Evolutionary conservation across 2,113 vertebrate species (phyloP), one percentile per base, ranked within the genome.

Genomic region (Puffinus mauretanicus): DNA sequence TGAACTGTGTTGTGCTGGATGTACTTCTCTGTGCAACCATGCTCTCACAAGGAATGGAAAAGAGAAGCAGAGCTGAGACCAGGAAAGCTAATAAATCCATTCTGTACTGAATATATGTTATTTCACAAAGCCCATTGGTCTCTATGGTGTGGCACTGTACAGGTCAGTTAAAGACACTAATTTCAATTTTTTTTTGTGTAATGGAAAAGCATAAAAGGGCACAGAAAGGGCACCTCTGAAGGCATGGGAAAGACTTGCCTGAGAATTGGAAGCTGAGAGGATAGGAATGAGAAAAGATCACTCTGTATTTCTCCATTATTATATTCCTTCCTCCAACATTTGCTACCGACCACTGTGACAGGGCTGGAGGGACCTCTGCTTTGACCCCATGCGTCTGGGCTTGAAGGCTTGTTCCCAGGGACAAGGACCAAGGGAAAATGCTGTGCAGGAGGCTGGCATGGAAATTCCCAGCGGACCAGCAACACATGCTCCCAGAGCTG

Each of bases 381-480:
- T 40, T 52, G 71, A 21, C 8, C 18, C 18, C 0, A 0, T 25
- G 11, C 0, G 0, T 34, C 42, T 46, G 52, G 42, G 19, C 27
- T 76, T 27, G 30, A 60, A 25, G 38, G 38, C 15, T 42, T 54
- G 5, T 77, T 82, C 30, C 10, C 38, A 38, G 52, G 75, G 8
- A 6, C 51, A n/a, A 64, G 55, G 34, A 65, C 16, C 30, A 36
- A 47, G 55, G 51, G n/a, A 58, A 36, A 69, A 60, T 21, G 44
- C 40, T 51, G 25, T 22, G 27, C 46, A 38, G 34, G 46, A 57
- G 18, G 27, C 10, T 84, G 34, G 10, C 54, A 2, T 18, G 36
- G 44, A 34, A 86, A 62, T 71, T 81, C 52, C 27, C 38, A 14
- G 6, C 3, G 38, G 36, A 34, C 3, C 3, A 40, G n/a, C 40